Evolutionary conservation across 2,888 invertebrate species (phyloP), one percentile per base, ranked within the genome.

Genomic region (Deroplatys truncata): DNA sequence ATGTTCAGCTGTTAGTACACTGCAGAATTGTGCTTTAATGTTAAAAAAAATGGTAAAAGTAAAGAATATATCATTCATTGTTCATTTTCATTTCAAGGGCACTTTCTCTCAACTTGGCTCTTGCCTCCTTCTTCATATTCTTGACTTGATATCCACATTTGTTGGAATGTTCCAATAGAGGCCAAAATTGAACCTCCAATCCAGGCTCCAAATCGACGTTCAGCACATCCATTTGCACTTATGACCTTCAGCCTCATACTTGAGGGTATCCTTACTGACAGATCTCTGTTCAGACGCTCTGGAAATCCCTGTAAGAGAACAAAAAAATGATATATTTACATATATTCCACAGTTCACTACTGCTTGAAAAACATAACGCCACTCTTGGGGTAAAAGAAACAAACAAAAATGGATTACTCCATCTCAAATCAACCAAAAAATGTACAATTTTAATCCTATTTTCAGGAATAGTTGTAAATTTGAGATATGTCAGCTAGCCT

Each of bases 71-170:
- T 4, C 7, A 82, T 13, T 83, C 28, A n/a, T 28, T 83, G 13
- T 83, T 28, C 83, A 25, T 29, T 15, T 84, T 84, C 28, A 28
- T 90, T 43, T 94, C 96, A 98, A 89, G 98, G 98, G 92, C 98
- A 98, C 94, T 99, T 99, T 92, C 99, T 95, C 92, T 99, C 99
- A 84, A 99, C 98, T 94, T 99, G 99, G 83, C 97, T 96, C 93
- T 99, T 99, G 35, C 99, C 99, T 0, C 97, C 97, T 93, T 99
- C 99, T 92, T 99, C 99, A 93, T 99, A 99, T 93, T 99, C 99
- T 93, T 99, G 99, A 92, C 98, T 98, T 0, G 99, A 99, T 92
- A 99, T 98, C 99, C 99, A 99, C 98, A 99, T 99, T 94, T 99
- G 99, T 93, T 99, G 99, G 95, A 99, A 99, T 29, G 99, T 98